Conservation (phyloP, 2,113 vertebrate genomes). For the Tachuris rubrigastra region DNA sequence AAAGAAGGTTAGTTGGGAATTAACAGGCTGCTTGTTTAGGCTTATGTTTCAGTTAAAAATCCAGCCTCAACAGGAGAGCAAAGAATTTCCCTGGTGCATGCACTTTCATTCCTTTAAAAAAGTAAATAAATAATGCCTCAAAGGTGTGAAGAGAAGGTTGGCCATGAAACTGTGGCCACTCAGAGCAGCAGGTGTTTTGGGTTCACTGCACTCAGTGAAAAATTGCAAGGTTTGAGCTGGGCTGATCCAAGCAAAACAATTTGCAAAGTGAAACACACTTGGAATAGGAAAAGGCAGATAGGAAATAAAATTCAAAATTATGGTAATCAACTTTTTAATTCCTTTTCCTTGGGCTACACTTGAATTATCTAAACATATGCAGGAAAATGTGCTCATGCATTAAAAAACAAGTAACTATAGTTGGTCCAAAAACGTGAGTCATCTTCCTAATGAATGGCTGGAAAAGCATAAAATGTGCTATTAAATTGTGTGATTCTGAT, state of each 20-base stretch:
- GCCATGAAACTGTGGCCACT: neutral
- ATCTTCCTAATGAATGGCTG: neutral
- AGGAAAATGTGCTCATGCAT: neutral
- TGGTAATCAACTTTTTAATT: neutral
- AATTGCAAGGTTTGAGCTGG: neutral
- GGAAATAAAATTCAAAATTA: neutral
- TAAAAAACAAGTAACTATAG: neutral
- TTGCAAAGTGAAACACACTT: neutral
- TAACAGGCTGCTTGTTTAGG: neutral
- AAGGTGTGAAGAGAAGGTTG: neutral
- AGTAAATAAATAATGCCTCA: neutral
- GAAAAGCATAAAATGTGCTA: neutral
- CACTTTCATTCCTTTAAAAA: neutral
- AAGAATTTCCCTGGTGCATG: neutral
- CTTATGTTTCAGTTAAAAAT: neutral
- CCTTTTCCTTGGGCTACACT: neutral
- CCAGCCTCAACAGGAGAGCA: neutral
- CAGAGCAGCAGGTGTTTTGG: neutral
- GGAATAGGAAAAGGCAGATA: neutral
- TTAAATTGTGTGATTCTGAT: neutral
- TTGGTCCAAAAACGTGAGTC: neutral
- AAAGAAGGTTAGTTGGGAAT: neutral
- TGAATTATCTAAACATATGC: neutral
- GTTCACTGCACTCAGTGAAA: neutral
- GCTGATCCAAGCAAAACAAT: neutral